Evolutionary conservation across 2,888 invertebrate genomes (phyloP), one percentile per base, ranked within the genome.

Genomic region (Bhutanitis thaidina): DNA sequence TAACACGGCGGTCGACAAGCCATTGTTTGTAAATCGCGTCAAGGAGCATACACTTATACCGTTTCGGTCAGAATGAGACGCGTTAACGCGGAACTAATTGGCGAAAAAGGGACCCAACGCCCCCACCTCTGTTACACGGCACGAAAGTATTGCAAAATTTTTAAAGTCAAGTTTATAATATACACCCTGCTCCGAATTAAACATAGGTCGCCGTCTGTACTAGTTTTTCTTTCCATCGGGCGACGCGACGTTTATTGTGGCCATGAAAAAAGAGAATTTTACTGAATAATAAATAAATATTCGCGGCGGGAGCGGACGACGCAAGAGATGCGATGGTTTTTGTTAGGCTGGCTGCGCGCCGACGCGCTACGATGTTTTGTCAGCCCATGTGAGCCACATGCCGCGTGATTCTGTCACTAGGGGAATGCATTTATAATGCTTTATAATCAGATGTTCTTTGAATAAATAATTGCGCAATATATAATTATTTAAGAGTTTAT

Each of bases 21-120:
- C 68, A 90, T 89, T 90, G 89, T 89, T 88, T 90, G 89, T 86
- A 85, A 89, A 89, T 90, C 65, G 62, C 68, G 70, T 80, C 80
- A 80, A 68, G 73, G 64, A 71, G 67, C 69, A 65, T 69, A 70
- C 70, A 74, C 69, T 76, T 72, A 72, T 72, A 60, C 65, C 58
- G 64, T 62, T 67, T 59, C 50, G 67, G 61, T 64, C 63, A 58
- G 55, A 51, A 40, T 41, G 50, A 35, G 48, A 54, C 27, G 45
- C 43, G 43, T 52, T 45, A 49, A 43, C 20, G 14, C 41, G 45
- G 37, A 52, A 51, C 43, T 43, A 14, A 46, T 43, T 44, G 34
- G 51, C 53, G 37, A 52, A 63, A 72, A 59, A 62, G 65, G 65
- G 75, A 77, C 59, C 60, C 64, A 56, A 66, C 65, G 59, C 59